Evolutionary conservation across 1,140 invertebrate genomes (phyloP), one percentile per base, ranked within the genome.

Genomic region (Dryas iulia): DNA sequence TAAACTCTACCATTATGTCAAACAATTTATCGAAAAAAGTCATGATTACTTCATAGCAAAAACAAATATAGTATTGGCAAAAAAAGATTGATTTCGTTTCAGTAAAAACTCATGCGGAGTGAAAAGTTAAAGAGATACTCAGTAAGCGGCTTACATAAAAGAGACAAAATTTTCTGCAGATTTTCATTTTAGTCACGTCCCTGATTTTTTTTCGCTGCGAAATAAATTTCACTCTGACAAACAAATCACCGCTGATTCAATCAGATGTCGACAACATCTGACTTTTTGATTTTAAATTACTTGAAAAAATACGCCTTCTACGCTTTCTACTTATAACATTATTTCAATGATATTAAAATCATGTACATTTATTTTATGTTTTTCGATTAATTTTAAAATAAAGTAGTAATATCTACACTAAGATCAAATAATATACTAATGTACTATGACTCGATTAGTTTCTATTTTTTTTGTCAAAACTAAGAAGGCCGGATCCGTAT

Each of bases 181-280:
- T 59, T 70, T 65, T 53, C 62, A 57, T 83, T 78, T 84, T 79
- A 78, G 82, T 83, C 82, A 84, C 81, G 82, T 79, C 63, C 63
- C 39, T 63, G 71, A 74, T 82, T 83, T 84, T 47, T 81, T 82
- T 83, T 73, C 64, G 71, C 60, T 74, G 73, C 74, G 62, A 82
- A 81, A 80, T 83, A 75, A 84, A 84, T 84, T 84, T 73, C 60
- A 69, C 66, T 71, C 67, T 71, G 65, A 74, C 79, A 76, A 84
- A 81, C 77, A 82, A 82, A 85, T 82, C 75, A 79, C 39, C 14
- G 39, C 14, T 47, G 39, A 47, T 47, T 47, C 18, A 47, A 21
- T 47, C 39, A 21, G 39, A 47, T 47, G 14, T 47, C 18, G 39
- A 21, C 39, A 47, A 47, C 39, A 47, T 47, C 14, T 8, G 18